phyloP scores from a whole-genome alignment of 2,888 invertebrate species.

The Dicyrtoma fusca region DNA sequence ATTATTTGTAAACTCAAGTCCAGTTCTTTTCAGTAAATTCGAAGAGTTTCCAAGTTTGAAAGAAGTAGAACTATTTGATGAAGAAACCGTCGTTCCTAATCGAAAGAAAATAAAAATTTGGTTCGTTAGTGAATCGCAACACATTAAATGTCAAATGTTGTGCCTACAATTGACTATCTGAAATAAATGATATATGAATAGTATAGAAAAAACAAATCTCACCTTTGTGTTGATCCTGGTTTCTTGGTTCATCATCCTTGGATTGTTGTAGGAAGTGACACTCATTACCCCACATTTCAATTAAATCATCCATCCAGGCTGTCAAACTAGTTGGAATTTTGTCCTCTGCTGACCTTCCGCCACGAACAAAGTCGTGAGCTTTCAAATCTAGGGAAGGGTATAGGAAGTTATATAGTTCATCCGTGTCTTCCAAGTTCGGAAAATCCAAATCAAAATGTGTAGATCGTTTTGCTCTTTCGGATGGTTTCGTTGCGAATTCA shows the following conservation, averaged over 20 bases:
- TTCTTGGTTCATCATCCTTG: not conserved
- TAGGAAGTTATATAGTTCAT: constrained; percentile 48
- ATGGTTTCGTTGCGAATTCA: constrained; percentile 33
- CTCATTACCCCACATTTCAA: constrained; percentile 1
- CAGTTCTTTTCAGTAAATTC: too few relatives aligned
- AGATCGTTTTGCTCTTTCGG: not conserved
- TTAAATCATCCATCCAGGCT: not conserved
- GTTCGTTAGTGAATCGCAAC: too few relatives aligned
- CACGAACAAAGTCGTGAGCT: constrained; percentile 31
- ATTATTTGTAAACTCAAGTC: too few relatives aligned
- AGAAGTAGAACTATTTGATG: too few relatives aligned
- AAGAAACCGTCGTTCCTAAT: too few relatives aligned
- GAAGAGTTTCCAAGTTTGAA: too few relatives aligned
- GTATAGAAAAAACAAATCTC: too few relatives aligned
- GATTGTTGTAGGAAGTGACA: not conserved
- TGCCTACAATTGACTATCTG: too few relatives aligned
- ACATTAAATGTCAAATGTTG: too few relatives aligned
- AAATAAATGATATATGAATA: too few relatives aligned
- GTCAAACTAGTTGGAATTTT: not conserved
- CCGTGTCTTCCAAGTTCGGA: constrained; percentile 43
- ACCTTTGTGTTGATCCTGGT: too few relatives aligned
- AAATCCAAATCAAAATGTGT: constrained; percentile 18
- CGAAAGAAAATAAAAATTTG: too few relatives aligned
- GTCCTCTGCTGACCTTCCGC: not conserved
- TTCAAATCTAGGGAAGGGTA: constrained; percentile 47